Conservation (phyloP, 2,888 invertebrate genomes). For the Folsomia candida region DNA sequence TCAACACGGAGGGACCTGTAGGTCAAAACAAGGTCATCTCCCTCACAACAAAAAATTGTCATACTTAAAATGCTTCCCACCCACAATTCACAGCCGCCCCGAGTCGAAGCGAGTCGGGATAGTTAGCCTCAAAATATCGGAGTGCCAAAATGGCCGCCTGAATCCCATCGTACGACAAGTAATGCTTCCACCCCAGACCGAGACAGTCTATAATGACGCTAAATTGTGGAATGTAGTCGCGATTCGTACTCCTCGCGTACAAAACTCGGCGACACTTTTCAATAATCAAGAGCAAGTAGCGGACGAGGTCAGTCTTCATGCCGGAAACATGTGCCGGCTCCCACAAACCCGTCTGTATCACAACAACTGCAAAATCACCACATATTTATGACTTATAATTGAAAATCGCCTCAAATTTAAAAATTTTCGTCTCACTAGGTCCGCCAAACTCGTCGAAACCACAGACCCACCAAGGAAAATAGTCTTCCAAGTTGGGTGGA, state of each 20-base stretch:
- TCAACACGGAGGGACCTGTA: conserved; percentile 26
- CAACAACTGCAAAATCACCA: conserved; percentile 20
- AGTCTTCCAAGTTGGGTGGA: conserved; percentile 15
- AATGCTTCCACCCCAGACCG: conserved; percentile 20
- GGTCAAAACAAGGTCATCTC: too few relatives aligned
- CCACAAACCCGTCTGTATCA: conserved; percentile 30
- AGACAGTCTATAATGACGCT: conserved; percentile 26
- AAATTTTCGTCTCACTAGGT: conserved; percentile 11
- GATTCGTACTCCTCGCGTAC: conserved; percentile 8
- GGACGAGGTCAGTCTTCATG: conserved; percentile 28
- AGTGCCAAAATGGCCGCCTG: conserved; percentile 17
- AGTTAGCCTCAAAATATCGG: conserved; percentile 24
- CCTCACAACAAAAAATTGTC: neutral
- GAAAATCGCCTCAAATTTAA: neutral
- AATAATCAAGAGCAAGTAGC: conserved; percentile 18
- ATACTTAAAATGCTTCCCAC: neutral
- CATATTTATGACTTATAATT: neutral
- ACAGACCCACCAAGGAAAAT: conserved; percentile 23
- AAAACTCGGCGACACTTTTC: conserved; percentile 15
- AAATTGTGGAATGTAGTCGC: conserved; percentile 21
- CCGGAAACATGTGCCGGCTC: conserved; percentile 25
- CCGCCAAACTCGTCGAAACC: conserved; percentile 23
- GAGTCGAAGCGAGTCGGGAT: conserved; percentile 21
- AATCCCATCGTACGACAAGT: conserved; percentile 25
- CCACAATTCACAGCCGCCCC: conserved; percentile 29